These are phyloP conservation scores for Tarsius wallacei DNA, from an alignment of 2,797 vertebrate genomes.

Conservation along the genomic window DNA sequence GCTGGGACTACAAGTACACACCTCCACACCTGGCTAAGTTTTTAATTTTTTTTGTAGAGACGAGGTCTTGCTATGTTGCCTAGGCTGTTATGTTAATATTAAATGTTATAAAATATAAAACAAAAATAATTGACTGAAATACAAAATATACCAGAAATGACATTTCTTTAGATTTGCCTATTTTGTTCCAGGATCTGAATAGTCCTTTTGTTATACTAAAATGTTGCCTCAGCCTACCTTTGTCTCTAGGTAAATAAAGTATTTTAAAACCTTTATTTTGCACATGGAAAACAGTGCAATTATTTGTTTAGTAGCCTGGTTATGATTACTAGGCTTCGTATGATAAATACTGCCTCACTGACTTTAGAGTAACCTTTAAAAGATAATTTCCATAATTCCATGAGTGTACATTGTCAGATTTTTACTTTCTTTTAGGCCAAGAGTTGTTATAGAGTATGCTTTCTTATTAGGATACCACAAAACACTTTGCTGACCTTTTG, in stretches of 20 bases:
- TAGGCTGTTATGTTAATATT: neutral
- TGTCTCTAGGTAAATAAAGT: neutral
- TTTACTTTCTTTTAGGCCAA: neutral
- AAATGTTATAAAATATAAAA: conserved; percentile 30
- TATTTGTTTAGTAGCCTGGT: conserved; percentile 3
- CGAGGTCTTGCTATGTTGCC: no score
- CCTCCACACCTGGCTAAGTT: no score
- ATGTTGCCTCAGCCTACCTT: neutral
- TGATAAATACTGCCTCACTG: neutral
- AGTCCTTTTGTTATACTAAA: conserved; percentile 45
- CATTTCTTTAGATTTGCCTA: neutral
- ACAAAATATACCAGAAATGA: neutral
- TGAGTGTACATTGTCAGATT: neutral
- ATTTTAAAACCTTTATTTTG: conserved; percentile 27
- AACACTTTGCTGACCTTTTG: neutral
- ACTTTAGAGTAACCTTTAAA: neutral
- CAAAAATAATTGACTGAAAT: neutral
- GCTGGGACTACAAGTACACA: no score
- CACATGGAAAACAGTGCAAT: neutral
- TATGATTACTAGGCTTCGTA: neutral
- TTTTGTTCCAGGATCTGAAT: neutral
- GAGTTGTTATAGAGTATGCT: neutral
- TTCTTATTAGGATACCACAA: neutral
- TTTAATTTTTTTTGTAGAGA: no score
- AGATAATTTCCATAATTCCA: neutral